Conservation (phyloP, 2,113 vertebrate species). For the Drymodes brunneopygia region DNA sequence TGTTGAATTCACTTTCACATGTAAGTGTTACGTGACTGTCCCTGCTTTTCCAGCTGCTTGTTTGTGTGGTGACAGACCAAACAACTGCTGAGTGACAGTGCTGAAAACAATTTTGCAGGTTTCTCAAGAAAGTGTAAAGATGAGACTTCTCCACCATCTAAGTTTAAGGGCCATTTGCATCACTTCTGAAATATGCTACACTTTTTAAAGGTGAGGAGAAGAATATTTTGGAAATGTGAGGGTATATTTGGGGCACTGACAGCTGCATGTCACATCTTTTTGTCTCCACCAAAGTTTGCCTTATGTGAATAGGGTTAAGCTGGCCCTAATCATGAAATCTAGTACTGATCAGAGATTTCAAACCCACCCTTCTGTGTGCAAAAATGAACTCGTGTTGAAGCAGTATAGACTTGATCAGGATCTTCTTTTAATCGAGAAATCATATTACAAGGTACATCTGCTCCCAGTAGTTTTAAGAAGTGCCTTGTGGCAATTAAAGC, state of each 20-base stretch:
- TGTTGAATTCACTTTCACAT: background rate
- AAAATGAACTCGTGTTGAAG: background rate
- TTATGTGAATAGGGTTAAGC: background rate
- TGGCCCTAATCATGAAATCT: background rate
- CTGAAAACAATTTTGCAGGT: background rate
- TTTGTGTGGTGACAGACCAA: background rate
- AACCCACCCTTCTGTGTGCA: background rate
- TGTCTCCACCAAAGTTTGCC: background rate
- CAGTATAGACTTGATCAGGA: background rate
- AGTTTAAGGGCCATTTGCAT: background rate
- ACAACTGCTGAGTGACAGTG: background rate
- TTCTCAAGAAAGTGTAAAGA: background rate
- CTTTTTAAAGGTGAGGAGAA: background rate
- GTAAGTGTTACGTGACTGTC: background rate
- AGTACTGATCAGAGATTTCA: background rate
- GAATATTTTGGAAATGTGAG: background rate
- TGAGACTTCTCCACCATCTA: background rate
- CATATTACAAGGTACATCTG: background rate
- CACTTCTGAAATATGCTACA: background rate
- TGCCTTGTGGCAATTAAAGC: constrained; percentile 1
- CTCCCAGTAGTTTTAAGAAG: background rate
- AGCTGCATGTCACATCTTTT: background rate
- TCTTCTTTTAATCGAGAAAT: background rate
- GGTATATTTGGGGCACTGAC: background rate
- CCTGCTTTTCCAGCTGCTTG: background rate